A percentile compares a stretch with the other conserved stretches of the same genome.
Evolutionary conservation across 2,113 vertebrate genomes (phyloP).

Genomic region (Pseudolaguvia tuberculata): DNA sequence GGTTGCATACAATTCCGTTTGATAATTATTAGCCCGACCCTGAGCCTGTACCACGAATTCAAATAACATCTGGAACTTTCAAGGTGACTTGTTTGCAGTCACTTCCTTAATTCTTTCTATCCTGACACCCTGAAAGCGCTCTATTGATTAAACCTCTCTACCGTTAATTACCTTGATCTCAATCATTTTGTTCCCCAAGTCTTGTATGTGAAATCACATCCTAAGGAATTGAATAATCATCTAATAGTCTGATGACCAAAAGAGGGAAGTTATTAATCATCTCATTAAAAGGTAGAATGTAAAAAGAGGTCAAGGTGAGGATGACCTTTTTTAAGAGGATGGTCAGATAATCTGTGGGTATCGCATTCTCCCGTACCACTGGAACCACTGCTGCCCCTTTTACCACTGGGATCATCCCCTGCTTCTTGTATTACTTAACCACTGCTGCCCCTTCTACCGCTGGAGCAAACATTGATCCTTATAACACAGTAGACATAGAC

Average conservation of each 20-base stretch:
- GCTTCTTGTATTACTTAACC: too few species aligned
- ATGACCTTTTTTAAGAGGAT: conserved; percentile 20
- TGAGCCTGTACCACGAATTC: not conserved
- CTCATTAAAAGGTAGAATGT: conserved; percentile 19
- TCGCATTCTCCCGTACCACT: too few species aligned
- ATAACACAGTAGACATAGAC: too few species aligned
- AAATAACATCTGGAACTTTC: not conserved
- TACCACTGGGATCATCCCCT: too few species aligned
- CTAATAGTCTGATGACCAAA: conserved; percentile 31
- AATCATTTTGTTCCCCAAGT: not conserved
- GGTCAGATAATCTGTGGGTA: conserved; percentile 1
- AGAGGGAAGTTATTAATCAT: conserved; percentile 41
- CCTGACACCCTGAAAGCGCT: not conserved
- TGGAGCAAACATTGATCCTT: too few species aligned
- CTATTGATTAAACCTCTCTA: conserved; percentile 12
- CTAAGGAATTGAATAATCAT: conserved; percentile 31
- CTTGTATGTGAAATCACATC: conserved; percentile 40
- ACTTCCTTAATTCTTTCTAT: not conserved
- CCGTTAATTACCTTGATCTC: conserved; percentile 20
- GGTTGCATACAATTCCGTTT: not conserved
- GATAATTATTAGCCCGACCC: not conserved
- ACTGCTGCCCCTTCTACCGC: too few species aligned
- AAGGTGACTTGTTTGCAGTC: conserved; percentile 8
- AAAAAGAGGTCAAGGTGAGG: conserved; percentile 25
- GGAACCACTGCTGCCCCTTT: too few species aligned